These are phyloP conservation scores for Trissoscelio sp. DNA, from an alignment of 2,888 invertebrate species.

Conservation along the genomic window DNA sequence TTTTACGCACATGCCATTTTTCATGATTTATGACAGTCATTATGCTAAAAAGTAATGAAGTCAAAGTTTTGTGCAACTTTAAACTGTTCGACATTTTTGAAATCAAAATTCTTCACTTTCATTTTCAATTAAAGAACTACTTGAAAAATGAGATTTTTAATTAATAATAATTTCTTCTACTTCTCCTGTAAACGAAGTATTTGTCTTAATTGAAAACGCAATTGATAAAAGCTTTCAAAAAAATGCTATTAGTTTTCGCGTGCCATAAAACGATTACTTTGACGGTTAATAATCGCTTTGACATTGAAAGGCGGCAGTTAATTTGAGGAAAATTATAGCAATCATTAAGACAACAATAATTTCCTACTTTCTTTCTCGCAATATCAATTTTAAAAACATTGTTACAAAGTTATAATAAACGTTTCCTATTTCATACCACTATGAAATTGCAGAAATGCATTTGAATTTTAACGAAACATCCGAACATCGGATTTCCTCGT, in stretches of 20 bases:
- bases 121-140: too few species aligned
- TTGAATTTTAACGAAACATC: neutral
- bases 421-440: conserved; percentile 1
- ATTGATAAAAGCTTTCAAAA: conserved; percentile 1
- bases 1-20: neutral
- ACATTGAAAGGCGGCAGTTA: conserved; percentile 41
- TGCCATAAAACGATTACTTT: conserved; percentile 11
- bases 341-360: conserved; percentile 22
- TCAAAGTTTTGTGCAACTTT: neutral
- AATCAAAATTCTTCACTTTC: too few species aligned
- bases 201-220: too few species aligned
- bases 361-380: conserved; percentile 16
- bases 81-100: too few species aligned
- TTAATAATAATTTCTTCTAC: too few species aligned
- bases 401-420: conserved; percentile 4
- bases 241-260: neutral
- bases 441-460: neutral
- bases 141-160: too few species aligned
- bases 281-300: conserved; percentile 32
- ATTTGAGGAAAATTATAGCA: conserved; percentile 42
- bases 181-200: too few species aligned
- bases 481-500: neutral
- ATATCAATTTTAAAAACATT: neutral
- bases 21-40: neutral
- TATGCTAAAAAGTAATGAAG: neutral